Conservation (phyloP, 2,888 invertebrate genomes). For the Cancer borealis region DNA sequence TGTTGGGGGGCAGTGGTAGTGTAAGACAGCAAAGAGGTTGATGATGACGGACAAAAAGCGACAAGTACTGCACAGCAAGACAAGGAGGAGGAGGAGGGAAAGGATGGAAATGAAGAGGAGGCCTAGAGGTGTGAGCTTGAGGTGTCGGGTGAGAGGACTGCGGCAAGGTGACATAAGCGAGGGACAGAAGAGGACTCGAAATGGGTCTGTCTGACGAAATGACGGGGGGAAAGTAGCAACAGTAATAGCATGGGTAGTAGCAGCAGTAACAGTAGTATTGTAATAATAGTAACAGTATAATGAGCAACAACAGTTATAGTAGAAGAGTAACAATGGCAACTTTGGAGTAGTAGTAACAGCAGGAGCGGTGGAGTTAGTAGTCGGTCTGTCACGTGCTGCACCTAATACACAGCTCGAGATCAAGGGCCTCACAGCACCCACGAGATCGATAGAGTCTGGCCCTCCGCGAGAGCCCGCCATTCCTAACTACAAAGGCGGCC, state of each 20-base stretch:
- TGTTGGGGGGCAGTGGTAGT: neutral
- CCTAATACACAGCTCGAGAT: constrained; percentile 63
- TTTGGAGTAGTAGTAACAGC: neutral
- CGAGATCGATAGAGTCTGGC: constrained; percentile 71
- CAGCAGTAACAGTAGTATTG: neutral
- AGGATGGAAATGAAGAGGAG: neutral
- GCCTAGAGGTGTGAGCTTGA: neutral
- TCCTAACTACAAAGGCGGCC: constrained; percentile 68
- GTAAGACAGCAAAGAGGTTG: neutral
- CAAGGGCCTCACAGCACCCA: constrained; percentile 59
- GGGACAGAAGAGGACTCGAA: neutral
- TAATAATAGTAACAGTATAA: neutral
- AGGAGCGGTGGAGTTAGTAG: constrained; percentile 42
- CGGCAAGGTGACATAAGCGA: neutral
- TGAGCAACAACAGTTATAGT: neutral
- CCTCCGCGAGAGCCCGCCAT: constrained; percentile 56
- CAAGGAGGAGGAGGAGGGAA: neutral
- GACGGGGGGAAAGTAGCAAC: neutral
- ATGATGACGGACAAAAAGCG: neutral
- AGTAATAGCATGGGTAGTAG: neutral
- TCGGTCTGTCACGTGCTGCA: constrained; percentile 44
- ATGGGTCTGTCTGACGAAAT: neutral
- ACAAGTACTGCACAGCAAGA: neutral
- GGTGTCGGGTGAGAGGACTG: neutral
- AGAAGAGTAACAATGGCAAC: neutral